Evolutionary conservation across 2,113 vertebrate species (phyloP), one percentile per base, ranked within the genome.

Genomic region (Marmota monax): DNA sequence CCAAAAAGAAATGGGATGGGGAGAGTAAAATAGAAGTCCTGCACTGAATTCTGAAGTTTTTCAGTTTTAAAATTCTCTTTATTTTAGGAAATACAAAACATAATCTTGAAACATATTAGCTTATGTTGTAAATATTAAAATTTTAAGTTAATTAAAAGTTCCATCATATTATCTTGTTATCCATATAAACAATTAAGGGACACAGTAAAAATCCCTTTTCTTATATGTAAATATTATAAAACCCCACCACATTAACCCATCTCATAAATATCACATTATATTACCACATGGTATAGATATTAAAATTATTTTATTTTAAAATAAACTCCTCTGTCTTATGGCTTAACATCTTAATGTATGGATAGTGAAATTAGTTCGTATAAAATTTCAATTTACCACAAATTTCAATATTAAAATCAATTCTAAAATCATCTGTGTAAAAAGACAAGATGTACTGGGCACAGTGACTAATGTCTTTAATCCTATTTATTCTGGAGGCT

Each of bases 251-350:
- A 72, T 69, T 5, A 79, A 25, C 61, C 23, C 61, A 63, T 63
- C 61, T 63, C 61, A 63, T 63, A 63, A 63, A 63, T 63, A 63
- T 63, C 61, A 18, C 56, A 58, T 20, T 13, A 58, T 58, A 58
- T 58, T 20, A 58, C 13, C 20, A 16, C 20, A 58, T 58, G 20
- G 6, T 58, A 58, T 58, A 58, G 23, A 63, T 56, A 58, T 63
- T 92, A 45, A 96, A 96, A 95, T 58, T 25, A 42, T 22, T 34
- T 73, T 86, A 78, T 79, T 84, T 25, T 48, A 96, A 92, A 85
- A 78, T 13, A 96, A 96, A 69, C 25, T 18, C 1, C 1, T 23
- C 51, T 90, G 69, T 29, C 29, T 73, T 42, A 12, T 29, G 94
- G 42, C 48, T 85, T 84, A 84, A 72, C n/a, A 85, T 56, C 0